Conservation (phyloP, 2,797 vertebrate species). For the Enteromius trimaculatus region DNA sequence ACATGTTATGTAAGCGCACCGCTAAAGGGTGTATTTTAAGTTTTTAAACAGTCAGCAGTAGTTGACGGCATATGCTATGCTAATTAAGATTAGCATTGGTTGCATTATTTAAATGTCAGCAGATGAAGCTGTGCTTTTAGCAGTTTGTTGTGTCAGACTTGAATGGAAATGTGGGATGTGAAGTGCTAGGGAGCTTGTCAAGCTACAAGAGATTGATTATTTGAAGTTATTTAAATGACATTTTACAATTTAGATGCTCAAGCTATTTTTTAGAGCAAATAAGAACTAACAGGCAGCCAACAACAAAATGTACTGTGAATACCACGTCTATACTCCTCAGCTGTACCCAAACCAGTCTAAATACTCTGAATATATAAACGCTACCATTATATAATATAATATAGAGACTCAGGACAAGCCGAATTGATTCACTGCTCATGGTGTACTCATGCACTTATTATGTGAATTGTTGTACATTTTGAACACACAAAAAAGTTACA, state of each 20-base stretch:
- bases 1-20: neutral
- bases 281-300: neutral
- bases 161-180: neutral
- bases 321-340: too few relatives aligned
- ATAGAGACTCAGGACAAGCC: too few relatives aligned
- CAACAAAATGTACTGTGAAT: neutral
- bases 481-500: too few relatives aligned
- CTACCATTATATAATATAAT: too few relatives aligned
- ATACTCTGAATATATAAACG: too few relatives aligned
- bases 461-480: too few relatives aligned
- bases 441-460: too few relatives aligned
- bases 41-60: constrained; percentile 8
- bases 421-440: too few relatives aligned
- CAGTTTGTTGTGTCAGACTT: neutral
- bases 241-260: neutral
- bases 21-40: neutral
- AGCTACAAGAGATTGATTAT: neutral
- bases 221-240: neutral
- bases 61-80: neutral
- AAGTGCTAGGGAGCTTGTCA: neutral
- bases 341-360: too few relatives aligned
- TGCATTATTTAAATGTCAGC: constrained; percentile 18
- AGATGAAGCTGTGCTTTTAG: neutral
- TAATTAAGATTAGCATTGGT: constrained; percentile 3
- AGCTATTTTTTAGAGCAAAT: neutral